phyloP scores from a whole-genome alignment of 2,797 vertebrate species.

The Labroides dimidiatus region DNA sequence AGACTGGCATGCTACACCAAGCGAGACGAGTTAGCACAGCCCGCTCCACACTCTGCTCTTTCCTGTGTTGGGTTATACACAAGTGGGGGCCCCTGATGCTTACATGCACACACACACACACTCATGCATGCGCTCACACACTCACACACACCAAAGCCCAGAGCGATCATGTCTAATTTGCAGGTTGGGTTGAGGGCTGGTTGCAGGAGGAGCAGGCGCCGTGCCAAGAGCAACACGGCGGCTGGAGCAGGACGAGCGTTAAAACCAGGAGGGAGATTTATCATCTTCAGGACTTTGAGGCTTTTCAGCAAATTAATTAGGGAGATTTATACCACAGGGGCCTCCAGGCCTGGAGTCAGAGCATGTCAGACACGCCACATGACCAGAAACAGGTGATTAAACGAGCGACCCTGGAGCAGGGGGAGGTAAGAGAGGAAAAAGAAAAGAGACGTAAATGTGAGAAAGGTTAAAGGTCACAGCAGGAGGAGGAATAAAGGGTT shows the following conservation, averaged over 20 bases:
- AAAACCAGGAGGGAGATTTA: constrained; percentile 39
- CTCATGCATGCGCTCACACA: constrained; percentile 4
- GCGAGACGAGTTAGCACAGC: constrained; percentile 13
- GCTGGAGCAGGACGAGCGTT: constrained; percentile 20
- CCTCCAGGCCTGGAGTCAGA: neutral
- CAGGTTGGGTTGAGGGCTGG: constrained; percentile 47
- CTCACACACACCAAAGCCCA: constrained; percentile 43
- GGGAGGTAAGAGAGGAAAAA: constrained; percentile 4
- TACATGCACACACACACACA: neutral
- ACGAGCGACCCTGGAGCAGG: neutral
- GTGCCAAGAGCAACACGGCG: constrained; percentile 62
- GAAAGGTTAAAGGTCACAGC: too few species aligned
- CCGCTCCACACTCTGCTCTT: constrained; percentile 1
- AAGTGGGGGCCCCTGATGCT: neutral
- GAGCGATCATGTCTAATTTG: constrained; percentile 69
- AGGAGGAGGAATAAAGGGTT: neutral
- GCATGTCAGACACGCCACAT: neutral
- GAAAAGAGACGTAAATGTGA: neutral
- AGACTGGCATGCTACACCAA: constrained; percentile 52
- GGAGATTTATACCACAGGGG: constrained; percentile 22
- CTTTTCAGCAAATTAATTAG: constrained; percentile 52
- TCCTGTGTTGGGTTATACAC: constrained; percentile 26
- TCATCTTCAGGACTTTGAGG: constrained; percentile 47
- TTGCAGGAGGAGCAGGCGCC: constrained; percentile 7
- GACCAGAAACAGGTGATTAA: constrained; percentile 27